These are phyloP conservation scores for Lutjanus erythropterus DNA, from an alignment of 2,113 vertebrate species.

Conservation along the genomic window DNA sequence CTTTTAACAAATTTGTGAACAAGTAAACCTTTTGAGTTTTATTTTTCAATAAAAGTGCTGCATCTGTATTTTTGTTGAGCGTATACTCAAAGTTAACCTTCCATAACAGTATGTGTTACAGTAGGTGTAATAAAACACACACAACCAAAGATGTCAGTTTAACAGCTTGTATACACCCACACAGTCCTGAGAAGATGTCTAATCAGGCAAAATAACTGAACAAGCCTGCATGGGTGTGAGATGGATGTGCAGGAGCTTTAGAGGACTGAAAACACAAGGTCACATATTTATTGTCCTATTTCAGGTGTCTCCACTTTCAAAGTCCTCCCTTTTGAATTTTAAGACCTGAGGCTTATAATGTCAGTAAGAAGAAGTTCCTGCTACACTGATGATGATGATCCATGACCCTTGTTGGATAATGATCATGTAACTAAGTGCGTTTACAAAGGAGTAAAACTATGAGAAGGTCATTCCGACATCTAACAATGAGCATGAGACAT, in stretches of 20 bases:
- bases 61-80: too few species aligned
- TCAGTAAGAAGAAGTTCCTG: neutral
- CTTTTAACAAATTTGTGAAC: too few species aligned
- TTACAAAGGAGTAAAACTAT: neutral
- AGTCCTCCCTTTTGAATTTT: neutral
- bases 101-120: too few species aligned
- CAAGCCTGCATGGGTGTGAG: neutral
- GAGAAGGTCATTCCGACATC: neutral
- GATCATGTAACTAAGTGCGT: neutral
- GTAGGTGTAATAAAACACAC: neutral
- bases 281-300: neutral
- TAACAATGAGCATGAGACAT: neutral
- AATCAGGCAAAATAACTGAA: constrained; percentile 1
- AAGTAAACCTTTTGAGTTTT: too few species aligned
- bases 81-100: neutral
- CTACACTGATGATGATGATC: neutral
- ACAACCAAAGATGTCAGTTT: neutral
- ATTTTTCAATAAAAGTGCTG: too few species aligned
- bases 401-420: neutral
- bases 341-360: neutral
- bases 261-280: neutral
- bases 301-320: neutral
- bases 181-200: neutral
- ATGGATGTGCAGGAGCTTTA: constrained; percentile 1
- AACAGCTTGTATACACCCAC: neutral